phyloP scores from a whole-genome alignment of 2,888 invertebrate species.

The Muschampia plurimacula region DNA sequence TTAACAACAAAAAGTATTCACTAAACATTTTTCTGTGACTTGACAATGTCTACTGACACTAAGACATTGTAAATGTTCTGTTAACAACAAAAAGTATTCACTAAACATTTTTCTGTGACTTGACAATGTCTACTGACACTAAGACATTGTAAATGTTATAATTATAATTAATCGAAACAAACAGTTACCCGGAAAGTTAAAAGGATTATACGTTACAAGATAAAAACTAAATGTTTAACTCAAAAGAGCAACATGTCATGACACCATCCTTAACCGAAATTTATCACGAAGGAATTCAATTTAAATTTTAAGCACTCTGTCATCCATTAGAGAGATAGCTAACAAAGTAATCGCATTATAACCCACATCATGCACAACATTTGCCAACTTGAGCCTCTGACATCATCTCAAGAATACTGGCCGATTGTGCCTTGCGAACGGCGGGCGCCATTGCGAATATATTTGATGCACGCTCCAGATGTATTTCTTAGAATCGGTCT shows the following conservation, averaged over 20 bases:
- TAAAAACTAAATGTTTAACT: too few species aligned
- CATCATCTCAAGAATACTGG: slow-evolving; percentile 40
- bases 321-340: slow-evolving; percentile 25
- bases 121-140: too few species aligned
- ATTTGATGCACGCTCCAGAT: slow-evolving; percentile 41
- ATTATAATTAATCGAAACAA: too few species aligned
- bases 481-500: slow-evolving; percentile 43
- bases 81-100: too few species aligned
- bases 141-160: too few species aligned
- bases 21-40: too few species aligned
- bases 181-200: too few species aligned
- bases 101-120: too few species aligned
- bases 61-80: not conserved
- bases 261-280: not conserved
- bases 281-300: not conserved
- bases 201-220: too few species aligned
- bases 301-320: slow-evolving; percentile 11
- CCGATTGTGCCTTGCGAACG: slow-evolving; percentile 27
- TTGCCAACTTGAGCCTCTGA: slow-evolving; percentile 44
- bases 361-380: slow-evolving; percentile 44
- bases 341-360: slow-evolving; percentile 34
- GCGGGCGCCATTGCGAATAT: slow-evolving; percentile 39
- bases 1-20: too few species aligned
- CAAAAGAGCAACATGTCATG: too few species aligned
- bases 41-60: too few species aligned